These are phyloP conservation scores for Sialia sialis DNA, from an alignment of 2,113 vertebrate genomes.

Conservation along the genomic window DNA sequence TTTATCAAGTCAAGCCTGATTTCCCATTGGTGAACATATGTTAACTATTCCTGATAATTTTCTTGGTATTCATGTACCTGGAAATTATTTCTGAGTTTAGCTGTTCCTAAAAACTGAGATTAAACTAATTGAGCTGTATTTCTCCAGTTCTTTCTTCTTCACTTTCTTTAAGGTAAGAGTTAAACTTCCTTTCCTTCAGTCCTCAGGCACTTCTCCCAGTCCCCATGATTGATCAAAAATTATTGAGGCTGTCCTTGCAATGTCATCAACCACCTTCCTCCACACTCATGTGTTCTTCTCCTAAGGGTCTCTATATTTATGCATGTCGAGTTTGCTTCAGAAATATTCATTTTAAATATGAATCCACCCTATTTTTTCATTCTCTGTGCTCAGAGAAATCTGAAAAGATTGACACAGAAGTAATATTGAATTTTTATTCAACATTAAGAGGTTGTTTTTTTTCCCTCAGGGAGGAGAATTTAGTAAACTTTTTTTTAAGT, in stretches of 20 bases:
- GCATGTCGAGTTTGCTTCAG: not conserved
- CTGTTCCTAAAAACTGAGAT: not conserved
- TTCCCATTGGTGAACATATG: not conserved
- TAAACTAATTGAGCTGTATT: not conserved
- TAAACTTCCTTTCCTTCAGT: not conserved
- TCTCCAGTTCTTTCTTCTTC: not conserved
- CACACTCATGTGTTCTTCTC: not conserved
- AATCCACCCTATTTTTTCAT: not conserved
- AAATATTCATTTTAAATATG: not conserved
- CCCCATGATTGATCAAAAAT: not conserved
- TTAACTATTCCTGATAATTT: not conserved
- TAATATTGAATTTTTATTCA: not conserved
- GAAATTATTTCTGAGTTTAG: not conserved
- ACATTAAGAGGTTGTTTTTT: not conserved
- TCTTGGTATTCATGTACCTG: not conserved
- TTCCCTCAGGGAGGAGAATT: not conserved
- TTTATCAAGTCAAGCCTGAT: not conserved
- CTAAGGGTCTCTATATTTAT: not conserved
- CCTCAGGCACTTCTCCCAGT: not conserved
- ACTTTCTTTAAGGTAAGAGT: not conserved
- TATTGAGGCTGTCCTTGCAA: not conserved
- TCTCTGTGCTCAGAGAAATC: not conserved
- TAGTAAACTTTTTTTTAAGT: not conserved
- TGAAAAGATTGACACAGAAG: not conserved
- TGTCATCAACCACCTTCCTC: not conserved